These are phyloP conservation scores for Peromyscus californicus DNA, from an alignment of 2,113 vertebrate species.

Conservation along the genomic window DNA sequence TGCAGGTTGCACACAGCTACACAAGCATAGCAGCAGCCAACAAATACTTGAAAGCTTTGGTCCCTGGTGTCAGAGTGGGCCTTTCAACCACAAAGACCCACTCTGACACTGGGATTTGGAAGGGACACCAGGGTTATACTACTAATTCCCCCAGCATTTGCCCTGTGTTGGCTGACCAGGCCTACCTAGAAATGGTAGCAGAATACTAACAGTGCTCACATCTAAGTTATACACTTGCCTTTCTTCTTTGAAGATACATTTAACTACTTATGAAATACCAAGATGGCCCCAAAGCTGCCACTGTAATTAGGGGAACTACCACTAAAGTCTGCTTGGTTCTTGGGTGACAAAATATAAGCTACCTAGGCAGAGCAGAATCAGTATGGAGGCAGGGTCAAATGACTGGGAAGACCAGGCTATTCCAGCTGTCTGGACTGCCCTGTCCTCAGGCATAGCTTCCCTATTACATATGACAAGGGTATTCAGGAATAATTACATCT, in stretches of 20 bases:
- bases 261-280: background rate
- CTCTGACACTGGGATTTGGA: background rate
- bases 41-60: background rate
- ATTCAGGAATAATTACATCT: background rate
- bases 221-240: background rate
- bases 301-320: background rate
- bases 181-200: background rate
- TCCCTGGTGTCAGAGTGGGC: background rate
- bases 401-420: background rate
- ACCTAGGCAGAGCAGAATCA: accelerated
- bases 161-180: background rate
- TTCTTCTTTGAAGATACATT: background rate
- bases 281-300: background rate
- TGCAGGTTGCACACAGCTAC: background rate
- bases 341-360: background rate
- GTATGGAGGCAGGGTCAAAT: too few relatives aligned
- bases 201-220: background rate
- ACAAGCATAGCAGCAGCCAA: background rate
- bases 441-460: background rate
- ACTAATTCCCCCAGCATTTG: accelerated
- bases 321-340: background rate
- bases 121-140: accelerated
- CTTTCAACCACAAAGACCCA: background rate
- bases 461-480: background rate
- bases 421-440: background rate